Base-by-base conservation (phyloP, 2,888 invertebrate species). In the Piscicola geometra region DNA sequence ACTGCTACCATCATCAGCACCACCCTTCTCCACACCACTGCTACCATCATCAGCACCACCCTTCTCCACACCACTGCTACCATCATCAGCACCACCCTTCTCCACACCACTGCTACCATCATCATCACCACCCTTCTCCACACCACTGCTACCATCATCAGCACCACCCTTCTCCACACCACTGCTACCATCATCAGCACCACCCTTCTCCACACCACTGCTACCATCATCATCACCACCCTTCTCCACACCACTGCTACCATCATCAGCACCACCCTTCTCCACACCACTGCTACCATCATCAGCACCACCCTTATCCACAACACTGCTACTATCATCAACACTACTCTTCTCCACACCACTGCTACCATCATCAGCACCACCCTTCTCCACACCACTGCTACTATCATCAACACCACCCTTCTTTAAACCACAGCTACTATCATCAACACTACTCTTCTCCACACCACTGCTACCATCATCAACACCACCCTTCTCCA, bases 51-150 rank as follows among this genome's bases (percentile, higher is more conserved):
- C 50, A 47, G 9, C 21, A 15, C 50, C 50, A 47, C 21, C 50
- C 21, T 47, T 47, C 21, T 21, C 21, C 21, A 47, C 12, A 15
- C 12, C 21, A 47, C 21, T 41, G 41, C 15, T 41, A 15, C 41
- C 41, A 41, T 41, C 41, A 41, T 15, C 41, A 5, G 9, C 41
- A 41, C 41, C 41, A 41, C 5, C 41, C 41, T 15, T 15, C 15
- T 41, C 41, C 5, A 9, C 41, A 41, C 41, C 15, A 41, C 15
- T 41, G 41, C 41, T 15, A 81, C 82, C 64, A 84, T 83, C 5
- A 82, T 84, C 47, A 30, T 75, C 71, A 25, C 56, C 71, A 50
- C 70, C 36, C 5, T 30, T 33, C 9, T 60, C 32, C 2, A 56
- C 72, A 33, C 52, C 71, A 28, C 1, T 50, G n/a, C 47, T 15